Evolutionary conservation across 2,888 invertebrate species (phyloP).

Genomic region (Ochropleura plecta): DNA sequence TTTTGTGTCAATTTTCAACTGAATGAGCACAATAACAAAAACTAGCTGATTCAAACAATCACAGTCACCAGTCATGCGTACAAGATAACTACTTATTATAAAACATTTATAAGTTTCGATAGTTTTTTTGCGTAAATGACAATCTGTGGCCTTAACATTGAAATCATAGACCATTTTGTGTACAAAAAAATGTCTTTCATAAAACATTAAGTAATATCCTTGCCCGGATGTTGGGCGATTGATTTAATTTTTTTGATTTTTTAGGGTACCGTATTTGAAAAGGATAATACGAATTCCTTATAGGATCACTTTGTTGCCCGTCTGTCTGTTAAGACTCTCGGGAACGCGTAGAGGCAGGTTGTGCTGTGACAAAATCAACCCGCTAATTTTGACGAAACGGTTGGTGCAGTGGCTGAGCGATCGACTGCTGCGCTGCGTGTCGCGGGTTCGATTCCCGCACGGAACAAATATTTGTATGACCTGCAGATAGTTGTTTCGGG

Average conservation of each 20-base stretch:
- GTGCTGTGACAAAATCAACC: no score
- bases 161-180: conserved; percentile 17
- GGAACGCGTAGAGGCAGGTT: no score
- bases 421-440: no score
- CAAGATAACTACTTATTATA: conserved; percentile 41
- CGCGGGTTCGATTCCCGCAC: no score
- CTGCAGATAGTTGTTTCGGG: no score
- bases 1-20: conserved; percentile 21
- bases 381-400: no score
- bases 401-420: no score
- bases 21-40: conserved; percentile 32
- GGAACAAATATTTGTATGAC: no score
- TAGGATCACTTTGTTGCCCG: no score
- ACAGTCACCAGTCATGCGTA: conserved; percentile 49
- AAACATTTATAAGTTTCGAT: conserved; percentile 34
- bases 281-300: no score
- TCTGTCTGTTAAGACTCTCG: not conserved
- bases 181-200: conserved; percentile 22
- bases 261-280: no score
- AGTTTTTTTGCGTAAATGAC: conserved; percentile 46
- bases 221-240: conserved; percentile 37
- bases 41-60: conserved; percentile 39
- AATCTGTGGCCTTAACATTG: conserved; percentile 50
- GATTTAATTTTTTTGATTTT: no score
- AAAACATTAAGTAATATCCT: conserved; percentile 37